These are phyloP conservation scores for Corythaeola cristata DNA, from an alignment of 2,113 vertebrate genomes.

Conservation along the genomic window DNA sequence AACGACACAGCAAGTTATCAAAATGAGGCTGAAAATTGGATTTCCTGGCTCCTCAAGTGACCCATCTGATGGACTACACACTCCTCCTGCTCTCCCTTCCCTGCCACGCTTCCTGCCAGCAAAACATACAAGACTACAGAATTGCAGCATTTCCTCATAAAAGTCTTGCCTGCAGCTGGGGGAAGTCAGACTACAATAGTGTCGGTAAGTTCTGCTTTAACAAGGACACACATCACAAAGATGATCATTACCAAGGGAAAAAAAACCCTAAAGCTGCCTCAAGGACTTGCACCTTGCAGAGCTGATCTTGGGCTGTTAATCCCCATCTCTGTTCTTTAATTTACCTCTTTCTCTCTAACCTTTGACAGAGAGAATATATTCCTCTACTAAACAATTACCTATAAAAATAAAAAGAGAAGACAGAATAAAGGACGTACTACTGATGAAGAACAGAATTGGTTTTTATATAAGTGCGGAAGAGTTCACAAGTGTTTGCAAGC, in stretches of 20 bases:
- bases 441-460: not conserved
- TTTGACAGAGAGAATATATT: not conserved
- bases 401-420: not conserved
- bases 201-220: not conserved
- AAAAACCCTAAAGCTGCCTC: not conserved
- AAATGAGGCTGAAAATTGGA: not conserved
- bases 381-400: not conserved
- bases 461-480: not conserved
- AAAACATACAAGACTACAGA: not conserved
- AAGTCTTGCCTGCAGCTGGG: constrained; percentile 12
- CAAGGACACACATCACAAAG: not conserved
- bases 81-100: not conserved
- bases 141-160: not conserved
- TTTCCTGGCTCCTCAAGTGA: not conserved
- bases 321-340: not conserved
- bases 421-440: not conserved
- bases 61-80: fast-evolving
- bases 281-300: not conserved
- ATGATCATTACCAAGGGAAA: not conserved
- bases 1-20: constrained; percentile 5
- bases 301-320: not conserved
- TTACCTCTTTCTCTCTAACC: not conserved
- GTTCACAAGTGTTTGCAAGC: not conserved
- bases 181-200: not conserved
- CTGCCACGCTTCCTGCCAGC: not conserved